phyloP scores from a whole-genome alignment of 2,888 invertebrate species.

The Pristionchus arcanus region DNA sequence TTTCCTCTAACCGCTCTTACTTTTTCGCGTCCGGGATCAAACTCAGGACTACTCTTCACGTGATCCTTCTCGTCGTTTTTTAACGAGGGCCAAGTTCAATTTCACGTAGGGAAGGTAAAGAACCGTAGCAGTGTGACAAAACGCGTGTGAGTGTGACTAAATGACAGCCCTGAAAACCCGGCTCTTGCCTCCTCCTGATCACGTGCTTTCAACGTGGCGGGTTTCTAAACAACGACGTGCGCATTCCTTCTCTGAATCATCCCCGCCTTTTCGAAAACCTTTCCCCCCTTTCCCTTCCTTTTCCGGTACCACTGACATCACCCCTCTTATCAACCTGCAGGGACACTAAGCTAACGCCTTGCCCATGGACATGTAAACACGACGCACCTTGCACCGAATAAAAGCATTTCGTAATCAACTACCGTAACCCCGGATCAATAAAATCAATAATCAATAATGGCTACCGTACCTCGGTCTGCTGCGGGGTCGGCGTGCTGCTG shows the following conservation, averaged over 20 bases:
- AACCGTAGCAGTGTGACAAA: not conserved
- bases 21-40: constrained; percentile 18
- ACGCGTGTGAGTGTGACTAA: not conserved
- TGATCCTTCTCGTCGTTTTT: not conserved
- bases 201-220: constrained; percentile 14
- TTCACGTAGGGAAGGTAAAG: not conserved
- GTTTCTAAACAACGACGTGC: not conserved
- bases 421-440: not conserved
- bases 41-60: constrained; percentile 8
- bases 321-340: constrained; percentile 36
- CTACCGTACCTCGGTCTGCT: constrained; percentile 36
- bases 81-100: not conserved
- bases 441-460: not conserved
- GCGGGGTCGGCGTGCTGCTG: not conserved
- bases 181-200: not conserved
- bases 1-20: constrained; percentile 21
- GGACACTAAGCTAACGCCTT: constrained; percentile 10
- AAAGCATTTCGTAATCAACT: not conserved
- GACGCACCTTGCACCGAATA: not conserved
- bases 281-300: not conserved
- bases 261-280: not conserved
- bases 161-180: not conserved
- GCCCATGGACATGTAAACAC: not conserved
- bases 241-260: constrained; percentile 23
- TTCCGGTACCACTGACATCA: constrained; percentile 27